These are phyloP conservation scores for Bursaphelenchus okinawaensis DNA, from an alignment of 2,888 invertebrate genomes.

Conservation along the genomic window DNA sequence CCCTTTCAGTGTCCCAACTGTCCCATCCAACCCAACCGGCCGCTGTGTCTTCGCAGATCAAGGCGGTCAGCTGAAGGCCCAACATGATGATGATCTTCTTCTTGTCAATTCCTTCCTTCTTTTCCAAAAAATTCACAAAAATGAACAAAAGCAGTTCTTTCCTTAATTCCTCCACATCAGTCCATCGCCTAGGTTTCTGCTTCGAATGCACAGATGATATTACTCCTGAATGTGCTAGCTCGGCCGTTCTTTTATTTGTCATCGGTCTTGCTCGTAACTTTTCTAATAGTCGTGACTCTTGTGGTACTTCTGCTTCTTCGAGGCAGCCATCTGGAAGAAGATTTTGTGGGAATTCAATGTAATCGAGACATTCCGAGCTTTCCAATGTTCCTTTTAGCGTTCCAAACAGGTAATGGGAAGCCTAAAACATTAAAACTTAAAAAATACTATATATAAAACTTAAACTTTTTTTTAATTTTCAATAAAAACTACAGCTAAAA, in stretches of 20 bases:
- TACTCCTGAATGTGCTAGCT: constrained; percentile 8
- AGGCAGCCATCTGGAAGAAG: background rate
- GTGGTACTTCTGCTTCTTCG: background rate
- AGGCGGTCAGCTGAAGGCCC: background rate
- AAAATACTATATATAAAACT: too few species aligned
- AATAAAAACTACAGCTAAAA: too few species aligned
- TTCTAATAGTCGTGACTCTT: background rate
- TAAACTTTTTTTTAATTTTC: too few species aligned
- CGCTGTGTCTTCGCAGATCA: constrained; percentile 1
- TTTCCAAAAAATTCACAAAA: background rate
- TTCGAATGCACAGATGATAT: constrained; percentile 5
- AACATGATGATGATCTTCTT: background rate
- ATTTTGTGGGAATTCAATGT: background rate
- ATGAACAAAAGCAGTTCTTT: background rate
- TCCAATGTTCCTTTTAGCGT: background rate
- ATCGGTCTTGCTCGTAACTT: background rate
- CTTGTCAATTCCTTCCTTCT: background rate
- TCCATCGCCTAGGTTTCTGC: constrained; percentile 1
- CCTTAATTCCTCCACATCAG: constrained; percentile 1
- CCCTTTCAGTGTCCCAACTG: constrained; percentile 1
- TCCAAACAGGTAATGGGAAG: constrained; percentile 4
- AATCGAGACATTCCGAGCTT: background rate
- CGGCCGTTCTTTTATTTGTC: background rate
- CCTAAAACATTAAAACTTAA: background rate
- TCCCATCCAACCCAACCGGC: background rate